A percentile compares a stretch with the other conserved stretches of the same genome.
These are phyloP conservation scores for Muscina levida DNA, from an alignment of 2,888 invertebrate species.

Conservation along the genomic window DNA sequence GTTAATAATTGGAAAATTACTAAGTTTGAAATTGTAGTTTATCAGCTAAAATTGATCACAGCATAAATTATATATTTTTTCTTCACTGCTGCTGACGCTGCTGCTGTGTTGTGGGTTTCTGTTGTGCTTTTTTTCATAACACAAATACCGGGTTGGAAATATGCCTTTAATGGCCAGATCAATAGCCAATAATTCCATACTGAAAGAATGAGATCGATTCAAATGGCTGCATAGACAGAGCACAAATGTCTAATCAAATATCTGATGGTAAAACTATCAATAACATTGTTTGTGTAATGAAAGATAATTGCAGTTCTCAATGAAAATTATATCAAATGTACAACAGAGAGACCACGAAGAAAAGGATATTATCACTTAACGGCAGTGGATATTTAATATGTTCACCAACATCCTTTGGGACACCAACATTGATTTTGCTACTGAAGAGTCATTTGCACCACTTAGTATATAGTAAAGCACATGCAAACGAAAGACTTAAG, in stretches of 20 bases:
- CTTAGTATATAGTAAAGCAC: too few species aligned
- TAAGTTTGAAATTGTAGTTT: slow-evolving; percentile 70
- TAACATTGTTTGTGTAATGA: not conserved
- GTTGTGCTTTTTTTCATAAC: not conserved
- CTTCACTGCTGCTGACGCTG: slow-evolving; percentile 13
- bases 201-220: not conserved
- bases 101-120: not conserved
- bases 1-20: slow-evolving; percentile 75
- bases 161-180: not conserved
- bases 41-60: slow-evolving; percentile 70
- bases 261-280: slow-evolving; percentile 2
- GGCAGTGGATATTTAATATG: not conserved
- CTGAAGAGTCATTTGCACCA: too few species aligned
- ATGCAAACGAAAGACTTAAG: too few species aligned
- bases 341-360: not conserved
- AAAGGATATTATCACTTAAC: slow-evolving; percentile 9
- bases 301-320: slow-evolving; percentile 1
- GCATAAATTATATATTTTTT: slow-evolving; percentile 71
- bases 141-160: not conserved
- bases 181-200: slow-evolving; percentile 10
- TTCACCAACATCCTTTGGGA: too few species aligned
- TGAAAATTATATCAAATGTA: not conserved
- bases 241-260: slow-evolving; percentile 13
- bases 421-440: too few species aligned
- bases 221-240: not conserved